phyloP scores from a whole-genome alignment of 2,113 vertebrate species.

The Leucoraja erinaceus region DNA sequence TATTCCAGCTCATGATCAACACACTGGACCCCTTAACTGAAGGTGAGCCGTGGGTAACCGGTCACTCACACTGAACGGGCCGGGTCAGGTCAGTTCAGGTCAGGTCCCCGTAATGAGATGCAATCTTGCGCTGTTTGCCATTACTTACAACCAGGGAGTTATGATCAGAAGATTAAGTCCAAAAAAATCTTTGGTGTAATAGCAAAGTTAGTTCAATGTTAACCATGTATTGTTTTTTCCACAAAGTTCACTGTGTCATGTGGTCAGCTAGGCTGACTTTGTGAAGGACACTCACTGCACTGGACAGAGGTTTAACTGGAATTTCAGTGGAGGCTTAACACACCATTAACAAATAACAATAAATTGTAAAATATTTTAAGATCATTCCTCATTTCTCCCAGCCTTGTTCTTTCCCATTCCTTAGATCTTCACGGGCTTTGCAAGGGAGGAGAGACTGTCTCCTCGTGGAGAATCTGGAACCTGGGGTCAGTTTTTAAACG shows the following conservation, averaged over 20 bases:
- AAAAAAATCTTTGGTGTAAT: background rate
- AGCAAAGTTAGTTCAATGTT: background rate
- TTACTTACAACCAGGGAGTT: background rate
- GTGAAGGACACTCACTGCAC: background rate
- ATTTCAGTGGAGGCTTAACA: background rate
- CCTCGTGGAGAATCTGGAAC: too few species aligned
- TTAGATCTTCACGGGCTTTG: background rate
- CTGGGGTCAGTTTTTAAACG: too few species aligned
- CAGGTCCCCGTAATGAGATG: background rate
- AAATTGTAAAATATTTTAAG: background rate
- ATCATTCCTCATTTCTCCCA: background rate
- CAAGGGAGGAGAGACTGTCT: too few species aligned
- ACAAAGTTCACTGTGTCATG: background rate
- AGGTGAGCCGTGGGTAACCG: conserved; percentile 53
- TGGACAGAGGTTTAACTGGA: background rate
- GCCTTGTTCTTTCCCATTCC: background rate
- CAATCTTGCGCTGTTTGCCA: background rate
- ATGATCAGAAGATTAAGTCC: background rate
- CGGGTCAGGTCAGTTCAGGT: background rate
- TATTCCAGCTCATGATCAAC: conserved; percentile 89
- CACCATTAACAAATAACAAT: background rate
- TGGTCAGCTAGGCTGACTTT: background rate
- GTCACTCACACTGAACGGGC: background rate
- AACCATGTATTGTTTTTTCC: background rate
- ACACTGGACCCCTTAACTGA: conserved; percentile 82